A percentile compares a stretch with the other conserved stretches of the same genome.
phyloP scores from a whole-genome alignment of 1,140 invertebrate species.

The Yoshiicerus persimilis region DNA sequence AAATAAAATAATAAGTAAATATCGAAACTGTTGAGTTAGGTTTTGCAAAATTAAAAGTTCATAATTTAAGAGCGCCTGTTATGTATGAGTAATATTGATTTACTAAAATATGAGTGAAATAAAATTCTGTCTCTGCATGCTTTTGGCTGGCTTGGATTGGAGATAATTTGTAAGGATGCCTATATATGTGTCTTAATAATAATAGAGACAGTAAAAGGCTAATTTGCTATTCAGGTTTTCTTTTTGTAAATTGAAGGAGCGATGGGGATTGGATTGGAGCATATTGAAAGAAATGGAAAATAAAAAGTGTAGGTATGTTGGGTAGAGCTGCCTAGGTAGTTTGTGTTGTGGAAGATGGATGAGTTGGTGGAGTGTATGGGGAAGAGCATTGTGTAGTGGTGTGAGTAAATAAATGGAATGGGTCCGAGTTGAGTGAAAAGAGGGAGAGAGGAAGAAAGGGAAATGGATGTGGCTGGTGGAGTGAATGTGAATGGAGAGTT shows the following conservation, averaged over 20 bases:
- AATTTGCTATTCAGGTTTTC: neutral
- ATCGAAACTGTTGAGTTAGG: no score
- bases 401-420: constrained; percentile 6
- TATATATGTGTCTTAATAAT: neutral
- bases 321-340: neutral
- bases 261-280: neutral
- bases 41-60: no score
- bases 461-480: neutral
- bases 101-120: no score
- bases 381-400: neutral
- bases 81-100: no score
- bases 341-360: neutral
- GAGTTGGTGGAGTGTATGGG: neutral
- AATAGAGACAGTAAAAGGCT: neutral
- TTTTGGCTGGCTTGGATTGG: neutral
- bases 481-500: constrained; percentile 15
- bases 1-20: no score
- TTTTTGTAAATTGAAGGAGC: neutral
- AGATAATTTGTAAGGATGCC: neutral
- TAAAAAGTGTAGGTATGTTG: neutral
- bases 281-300: neutral
- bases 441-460: neutral
- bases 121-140: no score
- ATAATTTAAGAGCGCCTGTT: no score
- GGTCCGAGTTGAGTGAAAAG: neutral